These are phyloP conservation scores for Melanerpes formicivorus DNA, from an alignment of 2,113 vertebrate genomes.

Conservation along the genomic window DNA sequence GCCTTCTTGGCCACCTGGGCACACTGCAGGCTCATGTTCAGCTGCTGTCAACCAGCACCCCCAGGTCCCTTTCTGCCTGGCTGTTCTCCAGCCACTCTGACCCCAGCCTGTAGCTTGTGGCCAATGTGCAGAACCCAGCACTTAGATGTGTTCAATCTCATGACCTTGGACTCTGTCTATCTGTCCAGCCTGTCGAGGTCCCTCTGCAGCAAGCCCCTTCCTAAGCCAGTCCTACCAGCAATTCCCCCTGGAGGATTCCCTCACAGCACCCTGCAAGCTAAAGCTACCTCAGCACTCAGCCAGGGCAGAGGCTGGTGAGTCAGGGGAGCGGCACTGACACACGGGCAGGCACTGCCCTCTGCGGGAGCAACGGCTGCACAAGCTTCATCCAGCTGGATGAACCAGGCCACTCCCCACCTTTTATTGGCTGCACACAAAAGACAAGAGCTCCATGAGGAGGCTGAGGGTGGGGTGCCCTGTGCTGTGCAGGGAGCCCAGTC, in stretches of 20 bases:
- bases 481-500: too few relatives aligned
- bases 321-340: background rate
- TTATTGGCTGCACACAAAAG: background rate
- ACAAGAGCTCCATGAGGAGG: background rate
- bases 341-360: constrained; percentile 53
- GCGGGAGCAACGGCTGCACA: background rate
- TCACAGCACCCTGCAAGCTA: accelerated
- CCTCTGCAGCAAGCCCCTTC: background rate
- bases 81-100: too few relatives aligned
- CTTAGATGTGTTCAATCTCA: too few relatives aligned
- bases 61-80: too few relatives aligned
- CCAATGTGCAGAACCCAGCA: too few relatives aligned
- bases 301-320: accelerated
- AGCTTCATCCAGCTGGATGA: accelerated
- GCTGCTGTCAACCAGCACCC: too few relatives aligned
- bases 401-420: accelerated
- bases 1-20: too few relatives aligned
- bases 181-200: too few relatives aligned
- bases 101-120: too few relatives aligned
- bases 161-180: too few relatives aligned
- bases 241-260: background rate
- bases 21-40: too few relatives aligned
- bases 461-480: background rate
- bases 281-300: accelerated
- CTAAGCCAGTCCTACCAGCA: background rate